These are phyloP conservation scores for Malacoctenus gilli DNA, from an alignment of 2,797 vertebrate species.

Conservation along the genomic window DNA sequence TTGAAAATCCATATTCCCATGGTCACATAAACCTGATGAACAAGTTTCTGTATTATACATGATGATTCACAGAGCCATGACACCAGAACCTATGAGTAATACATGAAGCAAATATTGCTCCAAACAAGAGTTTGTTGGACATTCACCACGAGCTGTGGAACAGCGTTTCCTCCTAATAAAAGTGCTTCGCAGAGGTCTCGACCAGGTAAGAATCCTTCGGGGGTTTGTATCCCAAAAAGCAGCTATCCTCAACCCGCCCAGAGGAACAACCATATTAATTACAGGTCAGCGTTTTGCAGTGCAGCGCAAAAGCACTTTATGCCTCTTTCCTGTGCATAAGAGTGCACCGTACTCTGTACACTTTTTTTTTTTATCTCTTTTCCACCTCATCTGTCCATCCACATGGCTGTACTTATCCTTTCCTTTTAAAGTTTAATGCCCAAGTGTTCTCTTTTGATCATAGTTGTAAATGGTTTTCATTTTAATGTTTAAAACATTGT, in stretches of 20 bases:
- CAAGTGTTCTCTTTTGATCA: constrained; percentile 94
- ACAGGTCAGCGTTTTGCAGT: constrained; percentile 84
- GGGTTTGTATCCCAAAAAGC: constrained; percentile 73
- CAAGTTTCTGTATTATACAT: constrained; percentile 4
- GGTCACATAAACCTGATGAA: background rate
- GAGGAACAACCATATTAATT: constrained; percentile 80
- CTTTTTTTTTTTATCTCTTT: constrained; percentile 68
- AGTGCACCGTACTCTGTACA: constrained; percentile 70
- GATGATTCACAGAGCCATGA: constrained; percentile 2
- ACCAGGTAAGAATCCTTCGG: constrained; percentile 69
- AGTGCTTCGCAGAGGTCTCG: constrained; percentile 53
- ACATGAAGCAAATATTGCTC: constrained; percentile 18
- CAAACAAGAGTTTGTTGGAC: constrained; percentile 16
- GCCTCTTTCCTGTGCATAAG: constrained; percentile 72
- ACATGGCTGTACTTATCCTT: constrained; percentile 85
- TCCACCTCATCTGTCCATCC: constrained; percentile 77
- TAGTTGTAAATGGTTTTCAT: constrained; percentile 98
- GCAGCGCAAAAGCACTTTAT: constrained; percentile 79
- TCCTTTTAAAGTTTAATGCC: constrained; percentile 94
- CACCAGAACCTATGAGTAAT: constrained; percentile 6
- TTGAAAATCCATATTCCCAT: background rate
- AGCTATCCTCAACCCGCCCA: constrained; percentile 61
- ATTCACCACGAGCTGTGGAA: constrained; percentile 21
- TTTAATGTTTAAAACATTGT: constrained; percentile 99
- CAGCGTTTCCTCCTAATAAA: constrained; percentile 35